phyloP scores from a whole-genome alignment of 2,888 invertebrate genomes.

The Cryptocephalus primarius region DNA sequence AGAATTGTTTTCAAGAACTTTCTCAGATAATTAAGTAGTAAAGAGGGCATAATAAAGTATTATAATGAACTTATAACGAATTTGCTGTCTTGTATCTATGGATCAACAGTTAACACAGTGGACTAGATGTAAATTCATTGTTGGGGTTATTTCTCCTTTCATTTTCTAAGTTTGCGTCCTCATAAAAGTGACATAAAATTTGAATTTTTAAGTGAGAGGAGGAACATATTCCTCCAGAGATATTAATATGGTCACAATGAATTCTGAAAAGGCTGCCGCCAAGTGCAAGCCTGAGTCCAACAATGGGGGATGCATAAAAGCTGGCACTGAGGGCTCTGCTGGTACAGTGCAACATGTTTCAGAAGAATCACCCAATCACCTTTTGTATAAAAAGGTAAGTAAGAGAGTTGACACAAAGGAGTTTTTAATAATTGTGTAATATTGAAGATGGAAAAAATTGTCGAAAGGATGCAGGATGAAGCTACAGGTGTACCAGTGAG shows the following conservation, averaged over 20 bases:
- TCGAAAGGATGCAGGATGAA: conserved; percentile 95
- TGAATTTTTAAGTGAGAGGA: conserved; percentile 17
- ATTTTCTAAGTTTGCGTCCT: no score
- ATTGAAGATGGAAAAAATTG: conserved; percentile 85
- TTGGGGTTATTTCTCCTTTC: no score
- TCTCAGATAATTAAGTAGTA: no score
- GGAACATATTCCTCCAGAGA: conserved; percentile 25
- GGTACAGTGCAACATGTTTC: conserved; percentile 17
- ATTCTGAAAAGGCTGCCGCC: conserved; percentile 50
- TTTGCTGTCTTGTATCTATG: no score
- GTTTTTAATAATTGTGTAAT: not conserved
- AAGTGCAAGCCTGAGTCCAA: conserved; percentile 45
- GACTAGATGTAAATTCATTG: no score
- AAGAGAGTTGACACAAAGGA: not conserved
- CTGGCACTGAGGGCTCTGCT: conserved; percentile 29
- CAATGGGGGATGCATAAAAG: conserved; percentile 34
- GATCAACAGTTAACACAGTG: no score
- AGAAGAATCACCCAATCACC: conserved; percentile 79
- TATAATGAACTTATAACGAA: no score
- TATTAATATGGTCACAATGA: conserved; percentile 54
- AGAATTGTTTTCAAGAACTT: no score
- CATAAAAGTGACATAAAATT: no score
- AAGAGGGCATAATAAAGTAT: no score
- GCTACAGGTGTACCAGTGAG: conserved; percentile 86
- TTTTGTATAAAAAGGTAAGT: conserved; percentile 72